These are phyloP conservation scores for Lepus oiostolus DNA, from an alignment of 2,797 vertebrate genomes.

Conservation along the genomic window DNA sequence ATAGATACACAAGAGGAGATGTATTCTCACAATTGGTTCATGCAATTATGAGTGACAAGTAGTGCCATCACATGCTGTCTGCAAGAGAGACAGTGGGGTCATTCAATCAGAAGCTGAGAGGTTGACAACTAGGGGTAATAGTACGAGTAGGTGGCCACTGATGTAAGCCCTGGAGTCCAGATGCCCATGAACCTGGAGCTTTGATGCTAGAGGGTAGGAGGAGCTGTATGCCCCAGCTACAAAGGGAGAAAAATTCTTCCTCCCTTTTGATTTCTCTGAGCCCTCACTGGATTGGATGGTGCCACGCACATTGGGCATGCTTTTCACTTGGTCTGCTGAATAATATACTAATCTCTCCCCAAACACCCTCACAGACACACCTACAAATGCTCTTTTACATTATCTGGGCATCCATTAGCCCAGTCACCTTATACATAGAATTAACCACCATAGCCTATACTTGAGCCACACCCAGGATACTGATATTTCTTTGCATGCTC, in stretches of 20 bases:
- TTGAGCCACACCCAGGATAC: not conserved
- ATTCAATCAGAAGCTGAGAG: not conserved
- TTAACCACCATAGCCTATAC: not conserved
- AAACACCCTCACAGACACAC: not conserved
- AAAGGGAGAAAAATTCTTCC: not conserved
- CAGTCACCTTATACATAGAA: not conserved
- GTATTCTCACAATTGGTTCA: not conserved
- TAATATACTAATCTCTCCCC: not conserved
- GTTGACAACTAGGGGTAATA: not conserved
- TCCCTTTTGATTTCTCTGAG: not conserved
- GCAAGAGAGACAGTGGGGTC: not conserved
- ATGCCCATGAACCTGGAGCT: not conserved
- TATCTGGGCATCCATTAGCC: not conserved
- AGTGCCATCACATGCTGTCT: too few species aligned
- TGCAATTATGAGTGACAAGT: too few species aligned
- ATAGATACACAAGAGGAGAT: not conserved
- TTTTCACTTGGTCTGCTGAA: not conserved
- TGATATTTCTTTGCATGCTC: not conserved
- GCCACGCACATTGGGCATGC: not conserved
- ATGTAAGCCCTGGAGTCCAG: not conserved
- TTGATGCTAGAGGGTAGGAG: not conserved
- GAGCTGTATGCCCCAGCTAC: not conserved
- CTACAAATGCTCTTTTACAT: not conserved
- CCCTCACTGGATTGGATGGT: not conserved
- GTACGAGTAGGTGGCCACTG: not conserved